phyloP scores from a whole-genome alignment of 2,888 invertebrate genomes.

The Leptopilina syphax region DNA sequence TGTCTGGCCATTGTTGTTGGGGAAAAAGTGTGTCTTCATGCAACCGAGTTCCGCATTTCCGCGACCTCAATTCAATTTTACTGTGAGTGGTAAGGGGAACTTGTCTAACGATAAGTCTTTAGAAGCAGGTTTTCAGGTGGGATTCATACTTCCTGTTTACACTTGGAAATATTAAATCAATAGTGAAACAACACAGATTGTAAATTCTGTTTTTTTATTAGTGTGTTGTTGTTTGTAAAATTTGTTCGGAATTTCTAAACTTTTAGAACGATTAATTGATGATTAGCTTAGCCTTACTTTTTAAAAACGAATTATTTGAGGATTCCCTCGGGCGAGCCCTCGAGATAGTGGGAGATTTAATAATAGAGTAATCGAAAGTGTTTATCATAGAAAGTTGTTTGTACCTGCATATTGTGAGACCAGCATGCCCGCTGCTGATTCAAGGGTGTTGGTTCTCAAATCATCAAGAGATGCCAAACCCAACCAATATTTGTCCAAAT shows the following conservation, averaged over 20 bases:
- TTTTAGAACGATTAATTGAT: too few relatives aligned
- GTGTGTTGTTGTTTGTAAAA: too few relatives aligned
- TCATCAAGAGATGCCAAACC: conserved; percentile 94
- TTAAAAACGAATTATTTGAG: too few relatives aligned
- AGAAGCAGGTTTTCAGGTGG: conserved; percentile 45
- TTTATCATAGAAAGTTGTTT: conserved; percentile 51
- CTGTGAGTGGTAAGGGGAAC: conserved; percentile 15
- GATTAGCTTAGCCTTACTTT: too few relatives aligned
- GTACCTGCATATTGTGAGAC: conserved; percentile 94
- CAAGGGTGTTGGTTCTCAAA: conserved; percentile 94
- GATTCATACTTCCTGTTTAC: conserved; percentile 13
- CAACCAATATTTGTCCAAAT: conserved; percentile 89
- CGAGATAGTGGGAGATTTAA: background rate
- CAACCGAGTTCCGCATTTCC: conserved; percentile 74
- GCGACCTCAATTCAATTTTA: conserved; percentile 71
- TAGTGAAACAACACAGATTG: too few relatives aligned
- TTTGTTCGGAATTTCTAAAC: too few relatives aligned
- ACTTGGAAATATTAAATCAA: too few relatives aligned
- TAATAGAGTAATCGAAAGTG: conserved; percentile 44
- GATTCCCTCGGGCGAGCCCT: too few relatives aligned
- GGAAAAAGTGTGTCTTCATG: conserved; percentile 75
- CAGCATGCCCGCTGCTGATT: conserved; percentile 93
- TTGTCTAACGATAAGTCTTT: conserved; percentile 41
- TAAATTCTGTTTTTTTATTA: too few relatives aligned
- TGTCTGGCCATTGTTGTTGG: conserved; percentile 65